Evolutionary conservation across 2,113 vertebrate genomes (phyloP).

Genomic region (Thinocorus orbignyianus): DNA sequence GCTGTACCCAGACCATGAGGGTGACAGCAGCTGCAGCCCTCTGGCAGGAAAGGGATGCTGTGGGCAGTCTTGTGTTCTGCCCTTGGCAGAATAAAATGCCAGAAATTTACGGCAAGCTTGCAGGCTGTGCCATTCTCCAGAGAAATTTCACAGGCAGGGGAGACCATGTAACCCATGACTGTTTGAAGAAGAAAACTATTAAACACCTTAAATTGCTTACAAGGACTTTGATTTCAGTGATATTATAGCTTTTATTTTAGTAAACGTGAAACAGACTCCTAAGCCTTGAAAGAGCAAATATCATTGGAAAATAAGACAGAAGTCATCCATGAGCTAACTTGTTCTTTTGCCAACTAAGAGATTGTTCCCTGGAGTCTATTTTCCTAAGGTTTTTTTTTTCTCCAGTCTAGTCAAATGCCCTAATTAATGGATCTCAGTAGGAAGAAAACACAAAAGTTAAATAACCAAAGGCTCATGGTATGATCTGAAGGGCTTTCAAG

Average conservation of each 20-base stretch:
- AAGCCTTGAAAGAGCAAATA: background rate
- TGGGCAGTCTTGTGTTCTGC: background rate
- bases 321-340: conserved; percentile 9
- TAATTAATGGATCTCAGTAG: conserved; percentile 18
- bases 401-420: background rate
- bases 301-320: background rate
- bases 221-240: background rate
- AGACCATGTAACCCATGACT: background rate
- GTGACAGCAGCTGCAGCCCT: background rate
- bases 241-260: background rate
- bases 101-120: background rate
- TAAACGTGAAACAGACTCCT: background rate
- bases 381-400: background rate
- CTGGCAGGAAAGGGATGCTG: background rate
- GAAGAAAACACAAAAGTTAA: background rate
- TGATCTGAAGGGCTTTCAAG: background rate
- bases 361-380: background rate
- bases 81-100: background rate
- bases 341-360: background rate
- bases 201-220: background rate
- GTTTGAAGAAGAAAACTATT: background rate
- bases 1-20: background rate
- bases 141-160: background rate
- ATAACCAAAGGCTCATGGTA: background rate
- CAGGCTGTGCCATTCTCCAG: background rate